phyloP scores from a whole-genome alignment of 2,888 invertebrate genomes.

The Paralinhomoeus sp. region DNA sequence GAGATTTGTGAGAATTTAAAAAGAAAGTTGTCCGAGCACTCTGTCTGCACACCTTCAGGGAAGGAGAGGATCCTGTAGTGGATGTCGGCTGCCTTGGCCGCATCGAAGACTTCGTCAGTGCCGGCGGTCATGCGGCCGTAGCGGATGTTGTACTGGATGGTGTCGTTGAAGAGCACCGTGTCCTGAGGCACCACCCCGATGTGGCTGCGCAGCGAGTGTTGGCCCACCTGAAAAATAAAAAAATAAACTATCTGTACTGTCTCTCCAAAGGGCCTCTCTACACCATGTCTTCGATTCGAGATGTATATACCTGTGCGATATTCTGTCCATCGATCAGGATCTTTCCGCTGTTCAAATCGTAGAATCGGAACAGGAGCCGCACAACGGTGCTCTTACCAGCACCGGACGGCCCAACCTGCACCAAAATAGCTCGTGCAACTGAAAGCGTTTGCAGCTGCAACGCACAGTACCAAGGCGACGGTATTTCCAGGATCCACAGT shows the following conservation, averaged over 20 bases:
- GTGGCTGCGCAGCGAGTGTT: slow-evolving; percentile 29
- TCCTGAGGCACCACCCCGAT: slow-evolving; percentile 36
- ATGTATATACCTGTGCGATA: slow-evolving; percentile 19
- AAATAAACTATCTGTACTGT: too few relatives aligned
- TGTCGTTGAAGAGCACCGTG: slow-evolving; percentile 25
- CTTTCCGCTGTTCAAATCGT: slow-evolving; percentile 28
- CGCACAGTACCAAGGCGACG: slow-evolving; percentile 31
- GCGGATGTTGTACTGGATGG: slow-evolving; percentile 57
- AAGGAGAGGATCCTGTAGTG: slow-evolving; percentile 74
- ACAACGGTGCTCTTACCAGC: slow-evolving; percentile 33
- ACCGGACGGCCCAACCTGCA: slow-evolving; percentile 29
- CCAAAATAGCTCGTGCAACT: not conserved
- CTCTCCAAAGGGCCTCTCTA: too few relatives aligned
- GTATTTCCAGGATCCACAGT: slow-evolving; percentile 58
- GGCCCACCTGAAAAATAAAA: slow-evolving; percentile 24
- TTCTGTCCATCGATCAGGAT: slow-evolving; percentile 29
- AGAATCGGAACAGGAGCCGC: slow-evolving; percentile 32
- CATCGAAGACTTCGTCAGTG: slow-evolving; percentile 24
- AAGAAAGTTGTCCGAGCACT: too few relatives aligned
- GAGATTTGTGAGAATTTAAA: too few relatives aligned
- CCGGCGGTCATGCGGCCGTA: slow-evolving; percentile 40
- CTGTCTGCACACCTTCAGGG: slow-evolving; percentile 40
- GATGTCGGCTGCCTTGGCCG: slow-evolving; percentile 75
- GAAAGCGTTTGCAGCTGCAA: not conserved
- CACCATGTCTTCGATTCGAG: not conserved